A percentile compares a stretch with the other conserved stretches of the same genome.
Evolutionary conservation across 2,888 invertebrate species (phyloP).

Genomic region (Rhamnusium bicolor): DNA sequence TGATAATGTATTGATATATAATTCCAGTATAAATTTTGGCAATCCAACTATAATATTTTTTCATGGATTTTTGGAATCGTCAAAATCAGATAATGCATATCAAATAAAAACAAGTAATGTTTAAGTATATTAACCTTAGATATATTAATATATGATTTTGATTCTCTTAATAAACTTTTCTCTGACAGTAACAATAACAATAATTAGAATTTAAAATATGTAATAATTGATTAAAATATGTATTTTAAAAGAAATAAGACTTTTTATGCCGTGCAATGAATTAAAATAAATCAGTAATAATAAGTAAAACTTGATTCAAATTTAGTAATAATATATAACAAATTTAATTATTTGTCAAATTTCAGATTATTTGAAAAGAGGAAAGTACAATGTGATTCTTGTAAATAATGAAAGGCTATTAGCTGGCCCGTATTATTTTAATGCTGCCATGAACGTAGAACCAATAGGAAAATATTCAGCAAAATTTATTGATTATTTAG

Average conservation of each 20-base stretch:
- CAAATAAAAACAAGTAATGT: slow-evolving; percentile 71
- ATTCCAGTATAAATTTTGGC: slow-evolving; percentile 72
- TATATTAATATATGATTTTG: too few species aligned
- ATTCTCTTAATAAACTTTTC: too few species aligned
- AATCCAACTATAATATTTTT: slow-evolving; percentile 74
- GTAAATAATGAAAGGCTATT: slow-evolving; percentile 73
- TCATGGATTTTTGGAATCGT: slow-evolving; percentile 75
- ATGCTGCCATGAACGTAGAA: slow-evolving; percentile 72
- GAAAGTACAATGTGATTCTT: slow-evolving; percentile 74
- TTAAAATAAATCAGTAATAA: too few species aligned
- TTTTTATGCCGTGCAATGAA: too few species aligned
- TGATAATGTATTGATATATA: not conserved
- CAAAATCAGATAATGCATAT: slow-evolving; percentile 71
- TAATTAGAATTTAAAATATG: too few species aligned
- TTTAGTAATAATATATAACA: too few species aligned
- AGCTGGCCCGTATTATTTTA: slow-evolving; percentile 75
- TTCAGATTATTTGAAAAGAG: slow-evolving; percentile 72
- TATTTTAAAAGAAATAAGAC: too few species aligned
- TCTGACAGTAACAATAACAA: too few species aligned
- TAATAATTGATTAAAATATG: too few species aligned
- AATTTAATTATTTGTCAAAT: not conserved
- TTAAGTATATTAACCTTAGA: too few species aligned
- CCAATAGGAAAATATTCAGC: slow-evolving; percentile 73
- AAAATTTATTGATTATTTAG: slow-evolving; percentile 73
- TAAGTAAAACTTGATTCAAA: too few species aligned